Conservation (phyloP, 2,113 vertebrate species). For the Microtus richardsoni region DNA sequence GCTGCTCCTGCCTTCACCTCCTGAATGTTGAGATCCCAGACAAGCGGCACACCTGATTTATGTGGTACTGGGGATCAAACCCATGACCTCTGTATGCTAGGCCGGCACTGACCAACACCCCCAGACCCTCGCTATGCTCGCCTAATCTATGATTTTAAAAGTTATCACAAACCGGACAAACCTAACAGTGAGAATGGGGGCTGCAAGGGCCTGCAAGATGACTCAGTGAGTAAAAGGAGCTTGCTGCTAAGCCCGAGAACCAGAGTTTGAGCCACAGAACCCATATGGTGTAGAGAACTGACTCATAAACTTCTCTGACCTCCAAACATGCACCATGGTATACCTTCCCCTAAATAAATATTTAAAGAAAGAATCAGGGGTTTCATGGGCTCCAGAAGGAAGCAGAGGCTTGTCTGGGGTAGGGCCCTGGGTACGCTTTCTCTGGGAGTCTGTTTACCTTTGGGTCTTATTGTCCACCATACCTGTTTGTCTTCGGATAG, state of each 20-base stretch:
- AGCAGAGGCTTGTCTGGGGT: neutral
- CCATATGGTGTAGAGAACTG: neutral
- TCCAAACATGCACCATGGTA: neutral
- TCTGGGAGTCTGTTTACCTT: neutral
- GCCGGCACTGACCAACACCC: neutral
- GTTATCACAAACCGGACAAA: neutral
- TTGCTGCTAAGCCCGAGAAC: neutral
- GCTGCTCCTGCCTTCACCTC: neutral
- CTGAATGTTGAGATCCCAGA: neutral
- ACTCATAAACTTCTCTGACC: too few species aligned
- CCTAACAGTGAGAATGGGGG: neutral
- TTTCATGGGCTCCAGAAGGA: neutral
- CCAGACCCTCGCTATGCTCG: neutral
- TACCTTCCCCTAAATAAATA: neutral
- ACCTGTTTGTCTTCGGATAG: neutral
- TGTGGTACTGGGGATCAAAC: neutral
- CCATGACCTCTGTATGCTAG: neutral
- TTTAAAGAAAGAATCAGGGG: neutral
- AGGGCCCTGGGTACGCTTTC: neutral
- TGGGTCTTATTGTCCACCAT: neutral
- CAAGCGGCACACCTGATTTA: too few species aligned
- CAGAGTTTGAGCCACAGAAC: too few species aligned
- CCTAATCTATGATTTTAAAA: neutral
- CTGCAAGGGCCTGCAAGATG: neutral
- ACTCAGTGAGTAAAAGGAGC: neutral